These are phyloP conservation scores for Platyrinchus mystaceus DNA, from an alignment of 2,797 vertebrate species.

Conservation along the genomic window DNA sequence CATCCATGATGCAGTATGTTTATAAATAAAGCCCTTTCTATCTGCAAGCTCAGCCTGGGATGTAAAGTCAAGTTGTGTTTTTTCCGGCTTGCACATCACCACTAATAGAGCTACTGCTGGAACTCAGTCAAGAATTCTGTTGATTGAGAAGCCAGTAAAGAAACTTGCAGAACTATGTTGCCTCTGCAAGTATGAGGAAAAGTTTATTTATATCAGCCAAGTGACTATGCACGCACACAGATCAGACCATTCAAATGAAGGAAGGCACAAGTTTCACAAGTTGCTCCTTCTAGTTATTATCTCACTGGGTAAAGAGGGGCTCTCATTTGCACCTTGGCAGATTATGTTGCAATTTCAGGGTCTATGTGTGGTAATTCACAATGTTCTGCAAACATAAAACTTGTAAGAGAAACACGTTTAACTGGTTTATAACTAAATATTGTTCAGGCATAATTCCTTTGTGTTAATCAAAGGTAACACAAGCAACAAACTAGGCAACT, in stretches of 20 bases:
- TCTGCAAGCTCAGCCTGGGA: background rate
- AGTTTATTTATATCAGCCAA: constrained; percentile 29
- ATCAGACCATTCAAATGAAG: background rate
- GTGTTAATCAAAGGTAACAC: background rate
- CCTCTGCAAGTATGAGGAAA: constrained; percentile 10
- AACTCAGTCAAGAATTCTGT: constrained; percentile 45
- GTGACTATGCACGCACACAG: background rate
- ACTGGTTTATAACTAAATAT: background rate
- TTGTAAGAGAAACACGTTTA: background rate
- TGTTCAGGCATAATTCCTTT: background rate
- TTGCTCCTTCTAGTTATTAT: background rate
- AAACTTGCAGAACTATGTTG: background rate
- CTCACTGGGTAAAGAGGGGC: background rate
- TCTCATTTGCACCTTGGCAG: background rate
- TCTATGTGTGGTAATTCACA: background rate
- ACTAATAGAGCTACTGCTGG: constrained; percentile 1
- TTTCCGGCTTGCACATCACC: background rate
- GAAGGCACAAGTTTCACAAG: background rate
- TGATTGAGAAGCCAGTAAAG: constrained; percentile 26
- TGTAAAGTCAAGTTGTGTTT: background rate
- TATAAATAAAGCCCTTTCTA: constrained; percentile 16
- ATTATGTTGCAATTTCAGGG: background rate
- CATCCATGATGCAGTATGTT: background rate
- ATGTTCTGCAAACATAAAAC: background rate
- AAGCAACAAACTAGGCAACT: background rate